Evolutionary conservation across 2,888 invertebrate genomes (phyloP).

Genomic region (Orthonevra nobilis): DNA sequence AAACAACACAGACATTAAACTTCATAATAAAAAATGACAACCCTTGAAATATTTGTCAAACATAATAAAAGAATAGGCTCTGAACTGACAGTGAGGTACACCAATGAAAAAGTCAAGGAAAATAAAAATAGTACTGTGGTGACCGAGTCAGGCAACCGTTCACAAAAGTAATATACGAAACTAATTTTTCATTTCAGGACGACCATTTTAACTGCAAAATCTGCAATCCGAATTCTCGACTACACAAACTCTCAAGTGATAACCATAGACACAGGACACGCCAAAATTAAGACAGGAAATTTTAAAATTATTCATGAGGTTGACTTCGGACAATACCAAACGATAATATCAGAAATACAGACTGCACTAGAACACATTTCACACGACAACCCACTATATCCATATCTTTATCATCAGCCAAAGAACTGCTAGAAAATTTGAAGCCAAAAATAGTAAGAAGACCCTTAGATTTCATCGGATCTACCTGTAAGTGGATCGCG

Average conservation of each 20-base stretch:
- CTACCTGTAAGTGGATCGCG: not conserved
- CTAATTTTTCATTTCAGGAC: conserved; percentile 1
- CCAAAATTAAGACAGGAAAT: conserved; percentile 22
- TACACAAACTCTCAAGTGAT: conserved; percentile 31
- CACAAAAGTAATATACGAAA: conserved; percentile 44
- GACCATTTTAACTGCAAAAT: not conserved
- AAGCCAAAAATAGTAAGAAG: not conserved
- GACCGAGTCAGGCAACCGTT: conserved; percentile 30
- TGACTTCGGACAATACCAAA: conserved; percentile 4
- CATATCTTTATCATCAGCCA: no score
- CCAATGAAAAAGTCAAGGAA: conserved; percentile 36
- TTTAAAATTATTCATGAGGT: conserved; percentile 35
- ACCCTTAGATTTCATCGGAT: not conserved
- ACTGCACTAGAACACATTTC: not conserved
- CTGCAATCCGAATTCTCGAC: conserved; percentile 30
- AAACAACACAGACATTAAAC: conserved; percentile 34
- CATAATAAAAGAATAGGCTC: conserved; percentile 36
- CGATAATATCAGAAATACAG: not conserved
- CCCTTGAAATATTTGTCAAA: no score
- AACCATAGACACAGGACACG: conserved; percentile 1
- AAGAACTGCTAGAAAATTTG: not conserved
- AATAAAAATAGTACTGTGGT: conserved; percentile 17
- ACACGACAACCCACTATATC: not conserved
- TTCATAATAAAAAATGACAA: conserved; percentile 21
- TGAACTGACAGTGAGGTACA: conserved; percentile 26